Evolutionary conservation across 2,113 vertebrate species (phyloP), one percentile per base, ranked within the genome.

Genomic region (Morphnarchus princeps): DNA sequence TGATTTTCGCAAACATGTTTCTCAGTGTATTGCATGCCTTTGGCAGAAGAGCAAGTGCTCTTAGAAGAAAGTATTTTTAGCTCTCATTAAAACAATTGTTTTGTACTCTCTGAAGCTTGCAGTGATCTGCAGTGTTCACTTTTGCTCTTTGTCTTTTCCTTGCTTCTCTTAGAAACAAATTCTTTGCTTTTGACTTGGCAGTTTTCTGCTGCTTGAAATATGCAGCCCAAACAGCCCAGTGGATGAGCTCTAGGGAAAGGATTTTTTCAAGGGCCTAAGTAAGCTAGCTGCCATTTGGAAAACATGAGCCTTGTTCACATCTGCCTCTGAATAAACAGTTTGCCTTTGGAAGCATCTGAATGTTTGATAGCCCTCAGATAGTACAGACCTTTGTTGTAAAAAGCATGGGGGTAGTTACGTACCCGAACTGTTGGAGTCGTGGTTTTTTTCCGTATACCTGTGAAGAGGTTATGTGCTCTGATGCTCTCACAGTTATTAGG

Each of bases 1-100:
- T 77, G 57, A 58, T 82, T 72, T 72, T 58, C 90, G 66, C 21
- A 38, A 36, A 76, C 31, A 32, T 76, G 40, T 76, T 95, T 89
- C 52, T 74, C 24, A 17, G 58, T 65, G 66, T 82, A 49, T 79
- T 72, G n/a, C 22, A 29, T 65, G 34, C 10, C n/a, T 93, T 91
- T 93, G 90, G 88, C 95, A 94, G 80, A 81, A 77, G 38, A 74
- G 42, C 58, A 81, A 34, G 49, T 2, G 1, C 25, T 62, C 55
- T 38, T 80, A 77, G 25, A 88, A 73, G 26, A 19, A 57, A 36
- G 16, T 95, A 90, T 95, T 95, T 96, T 94, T 94, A 95, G 42
- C 55, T 77, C 29, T 84, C 21, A 19, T 63, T 86, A 81, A 62
- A 90, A 62, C 71, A 88, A 59, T 71, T 66, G 43, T 67, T 89